phyloP scores from a whole-genome alignment of 1,140 invertebrate species.

The Phortica variegata region DNA sequence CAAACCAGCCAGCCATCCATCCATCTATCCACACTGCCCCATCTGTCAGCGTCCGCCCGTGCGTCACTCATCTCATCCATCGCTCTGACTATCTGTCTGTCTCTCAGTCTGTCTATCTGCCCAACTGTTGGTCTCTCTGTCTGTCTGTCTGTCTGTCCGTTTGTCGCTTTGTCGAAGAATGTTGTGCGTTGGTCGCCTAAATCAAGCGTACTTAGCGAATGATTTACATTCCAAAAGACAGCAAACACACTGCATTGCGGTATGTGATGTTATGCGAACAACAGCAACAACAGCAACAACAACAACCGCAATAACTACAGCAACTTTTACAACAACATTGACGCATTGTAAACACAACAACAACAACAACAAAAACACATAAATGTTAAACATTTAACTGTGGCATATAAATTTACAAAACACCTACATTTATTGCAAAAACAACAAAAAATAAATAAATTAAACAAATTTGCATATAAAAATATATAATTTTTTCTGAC shows the following conservation, averaged over 20 bases:
- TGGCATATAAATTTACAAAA: constrained; percentile 25
- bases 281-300: constrained; percentile 17
- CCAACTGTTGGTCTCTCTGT: constrained; percentile 11
- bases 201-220: constrained; percentile 57
- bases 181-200: constrained; percentile 56
- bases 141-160: constrained; percentile 13
- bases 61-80: constrained; percentile 11
- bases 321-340: constrained; percentile 10
- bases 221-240: constrained; percentile 57
- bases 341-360: too few relatives aligned
- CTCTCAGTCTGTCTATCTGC: constrained; percentile 12
- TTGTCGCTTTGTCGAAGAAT: constrained; percentile 35
- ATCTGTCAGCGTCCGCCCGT: constrained; percentile 33
- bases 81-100: not conserved
- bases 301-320: constrained; percentile 21
- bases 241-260: constrained; percentile 56
- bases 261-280: constrained; percentile 57
- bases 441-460: not conserved
- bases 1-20: constrained; percentile 1
- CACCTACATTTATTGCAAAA: constrained; percentile 10
- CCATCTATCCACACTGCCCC: constrained; percentile 7
- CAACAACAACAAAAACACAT: constrained; percentile 16
- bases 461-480: constrained; percentile 15
- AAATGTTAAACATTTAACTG: constrained; percentile 11
- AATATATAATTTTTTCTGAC: too few relatives aligned